These are phyloP conservation scores for Willowsia nigromaculata DNA, from an alignment of 2,888 invertebrate genomes.

Conservation along the genomic window DNA sequence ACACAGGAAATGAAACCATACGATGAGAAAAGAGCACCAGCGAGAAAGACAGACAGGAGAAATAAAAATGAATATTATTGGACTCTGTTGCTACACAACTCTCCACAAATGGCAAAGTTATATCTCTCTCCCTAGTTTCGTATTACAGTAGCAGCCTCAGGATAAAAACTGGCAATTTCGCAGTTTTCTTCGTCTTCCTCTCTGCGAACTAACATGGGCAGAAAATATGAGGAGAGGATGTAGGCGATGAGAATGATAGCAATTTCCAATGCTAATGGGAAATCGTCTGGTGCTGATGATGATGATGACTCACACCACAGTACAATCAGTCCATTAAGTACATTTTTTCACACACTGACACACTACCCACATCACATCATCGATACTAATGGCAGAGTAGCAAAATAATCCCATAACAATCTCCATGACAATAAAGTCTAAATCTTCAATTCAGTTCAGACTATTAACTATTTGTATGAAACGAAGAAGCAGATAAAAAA, in stretches of 20 bases:
- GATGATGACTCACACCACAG: constrained; percentile 6
- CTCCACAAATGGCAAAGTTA: no score
- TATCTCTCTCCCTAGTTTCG: no score
- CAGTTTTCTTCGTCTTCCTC: neutral
- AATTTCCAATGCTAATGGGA: neutral
- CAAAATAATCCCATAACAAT: neutral
- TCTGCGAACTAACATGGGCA: neutral
- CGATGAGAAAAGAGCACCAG: constrained; percentile 10
- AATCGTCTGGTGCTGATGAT: no score
- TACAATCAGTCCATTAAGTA: neutral
- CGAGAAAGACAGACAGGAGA: neutral
- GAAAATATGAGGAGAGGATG: neutral
- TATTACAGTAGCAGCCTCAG: no score
- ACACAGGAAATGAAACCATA: constrained; percentile 43
- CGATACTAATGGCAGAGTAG: neutral
- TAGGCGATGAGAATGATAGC: neutral
- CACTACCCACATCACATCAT: neutral
- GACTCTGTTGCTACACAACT: no score
- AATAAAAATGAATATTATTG: neutral
- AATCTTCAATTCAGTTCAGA: no score
- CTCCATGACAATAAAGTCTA: neutral
- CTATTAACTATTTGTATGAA: no score
- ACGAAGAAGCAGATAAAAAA: no score
- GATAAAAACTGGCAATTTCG: neutral
- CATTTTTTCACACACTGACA: neutral